Base-by-base conservation (phyloP, 2,797 vertebrate species). In the Cirrhinus mrigala region DNA sequence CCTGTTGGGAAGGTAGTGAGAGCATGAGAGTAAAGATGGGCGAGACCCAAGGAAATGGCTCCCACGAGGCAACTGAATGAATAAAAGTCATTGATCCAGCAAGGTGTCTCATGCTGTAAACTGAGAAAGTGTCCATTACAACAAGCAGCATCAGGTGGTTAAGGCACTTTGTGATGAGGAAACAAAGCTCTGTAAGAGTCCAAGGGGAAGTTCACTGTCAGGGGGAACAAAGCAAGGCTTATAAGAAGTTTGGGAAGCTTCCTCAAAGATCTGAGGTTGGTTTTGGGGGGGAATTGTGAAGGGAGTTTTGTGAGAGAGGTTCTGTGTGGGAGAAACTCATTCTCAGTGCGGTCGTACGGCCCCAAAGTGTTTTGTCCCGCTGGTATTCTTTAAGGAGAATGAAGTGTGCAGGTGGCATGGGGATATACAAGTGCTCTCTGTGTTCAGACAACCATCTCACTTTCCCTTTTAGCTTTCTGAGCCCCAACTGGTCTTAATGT, bases 351-450 rank as follows among this genome's bases (percentile, higher is more conserved):
- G 80, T 62, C 15, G 11, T n/a, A 29, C 70, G 80, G 79, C 81
- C 85, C 83, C 76, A 73, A 64, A 52, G 50, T 75, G 82, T 69
- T 90, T 88, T 89, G 81, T 82, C 60, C 71, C 27, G 1, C 50
- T 71, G 24, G 40, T 82, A 24, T 64, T 76, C 15, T 73, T 69
- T 70, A 40, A 27, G 18, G 44, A 70, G 86, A 75, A 82, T 62
- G 18, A 29, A 77, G 74, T 29, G 64, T 86, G 83, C 86, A 86
- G 83, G 85, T 86, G 87, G 81, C 82, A 83, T 18, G 7, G 58
- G 69, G 77, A 70, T 74, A 80, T 66, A 88, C 85, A 85, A 82
- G 69, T 71, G 78, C 69, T 79, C 86, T 75, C 87, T 88, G 27
- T 86, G 48, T 82, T 75, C 22, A 11, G 74, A 71, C 48, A 54